These are phyloP conservation scores for Vanacampus margaritifer DNA, from an alignment of 2,113 vertebrate species.

Conservation along the genomic window DNA sequence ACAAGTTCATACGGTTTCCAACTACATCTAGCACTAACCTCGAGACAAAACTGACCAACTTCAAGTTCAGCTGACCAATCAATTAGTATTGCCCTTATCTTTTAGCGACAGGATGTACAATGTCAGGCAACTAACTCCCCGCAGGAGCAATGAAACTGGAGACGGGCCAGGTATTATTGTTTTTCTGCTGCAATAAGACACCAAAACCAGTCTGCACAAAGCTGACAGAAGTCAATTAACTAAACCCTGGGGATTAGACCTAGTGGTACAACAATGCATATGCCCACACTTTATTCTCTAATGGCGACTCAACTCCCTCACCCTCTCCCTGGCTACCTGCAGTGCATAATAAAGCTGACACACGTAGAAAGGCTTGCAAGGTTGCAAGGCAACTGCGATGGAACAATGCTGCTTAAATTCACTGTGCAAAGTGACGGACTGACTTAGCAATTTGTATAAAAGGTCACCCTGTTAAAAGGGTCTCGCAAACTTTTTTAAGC, in stretches of 20 bases:
- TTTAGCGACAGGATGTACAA: background rate
- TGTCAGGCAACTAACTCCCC: background rate
- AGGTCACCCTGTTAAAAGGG: background rate
- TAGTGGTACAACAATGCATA: background rate
- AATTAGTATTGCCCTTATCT: background rate
- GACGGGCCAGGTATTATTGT: background rate
- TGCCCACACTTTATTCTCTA: background rate
- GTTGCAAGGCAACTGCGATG: background rate
- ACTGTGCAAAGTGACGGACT: conserved; percentile 11
- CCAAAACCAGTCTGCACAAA: background rate
- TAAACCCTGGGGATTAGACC: background rate
- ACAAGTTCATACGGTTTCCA: background rate
- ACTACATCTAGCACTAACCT: background rate
- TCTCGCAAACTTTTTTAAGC: background rate
- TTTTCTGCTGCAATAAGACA: background rate
- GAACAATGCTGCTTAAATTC: conserved; percentile 21
- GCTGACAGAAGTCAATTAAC: background rate
- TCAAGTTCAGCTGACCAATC: background rate
- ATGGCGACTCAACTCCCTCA: background rate
- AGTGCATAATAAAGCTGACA: background rate
- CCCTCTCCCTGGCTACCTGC: background rate
- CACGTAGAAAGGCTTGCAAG: background rate
- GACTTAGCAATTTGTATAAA: background rate
- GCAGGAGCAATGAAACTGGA: background rate
- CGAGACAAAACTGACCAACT: background rate